Conservation (phyloP, 1,140 invertebrate species). For the Uloborus diversus region DNA sequence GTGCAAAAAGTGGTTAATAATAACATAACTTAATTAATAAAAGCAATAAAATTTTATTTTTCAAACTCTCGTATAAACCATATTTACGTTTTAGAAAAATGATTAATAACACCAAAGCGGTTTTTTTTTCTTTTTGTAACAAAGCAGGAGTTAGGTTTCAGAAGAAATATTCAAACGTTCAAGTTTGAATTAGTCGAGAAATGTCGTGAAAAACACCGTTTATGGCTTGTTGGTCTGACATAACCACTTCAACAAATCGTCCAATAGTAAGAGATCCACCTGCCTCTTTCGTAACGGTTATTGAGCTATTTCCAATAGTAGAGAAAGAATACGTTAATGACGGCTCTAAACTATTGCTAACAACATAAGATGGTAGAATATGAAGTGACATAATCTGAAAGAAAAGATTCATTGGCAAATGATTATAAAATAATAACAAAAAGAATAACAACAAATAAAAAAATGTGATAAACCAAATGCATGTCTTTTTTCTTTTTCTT, state of each 20-base stretch:
- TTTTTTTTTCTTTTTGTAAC: too few relatives aligned
- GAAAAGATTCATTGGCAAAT: background rate
- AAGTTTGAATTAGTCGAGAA: constrained; percentile 22
- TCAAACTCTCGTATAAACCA: too few relatives aligned
- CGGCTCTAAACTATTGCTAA: constrained; percentile 18
- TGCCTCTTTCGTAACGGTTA: constrained; percentile 15
- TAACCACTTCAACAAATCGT: constrained; percentile 2
- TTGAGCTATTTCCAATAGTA: background rate
- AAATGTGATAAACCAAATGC: background rate
- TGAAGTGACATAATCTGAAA: constrained; percentile 26
- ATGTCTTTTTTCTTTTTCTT: background rate
- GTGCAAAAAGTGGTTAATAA: too few relatives aligned
- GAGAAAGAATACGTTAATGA: constrained; percentile 1
- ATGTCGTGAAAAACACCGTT: constrained; percentile 31
- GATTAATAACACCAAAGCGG: too few relatives aligned
- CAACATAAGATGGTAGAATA: constrained; percentile 2
- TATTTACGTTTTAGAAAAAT: too few relatives aligned
- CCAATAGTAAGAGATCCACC: constrained; percentile 12
- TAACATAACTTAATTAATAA: too few relatives aligned
- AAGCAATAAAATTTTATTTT: too few relatives aligned
- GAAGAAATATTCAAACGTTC: too few relatives aligned
- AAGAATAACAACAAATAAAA: background rate
- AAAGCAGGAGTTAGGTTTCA: too few relatives aligned
- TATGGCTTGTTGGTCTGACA: background rate
- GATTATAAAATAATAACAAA: too few relatives aligned